Percentiles rank a stretch among this genome's conserved stretches.
Evolutionary conservation across 2,888 invertebrate genomes (phyloP).

Genomic region (Peribatodes rhomboidaria): DNA sequence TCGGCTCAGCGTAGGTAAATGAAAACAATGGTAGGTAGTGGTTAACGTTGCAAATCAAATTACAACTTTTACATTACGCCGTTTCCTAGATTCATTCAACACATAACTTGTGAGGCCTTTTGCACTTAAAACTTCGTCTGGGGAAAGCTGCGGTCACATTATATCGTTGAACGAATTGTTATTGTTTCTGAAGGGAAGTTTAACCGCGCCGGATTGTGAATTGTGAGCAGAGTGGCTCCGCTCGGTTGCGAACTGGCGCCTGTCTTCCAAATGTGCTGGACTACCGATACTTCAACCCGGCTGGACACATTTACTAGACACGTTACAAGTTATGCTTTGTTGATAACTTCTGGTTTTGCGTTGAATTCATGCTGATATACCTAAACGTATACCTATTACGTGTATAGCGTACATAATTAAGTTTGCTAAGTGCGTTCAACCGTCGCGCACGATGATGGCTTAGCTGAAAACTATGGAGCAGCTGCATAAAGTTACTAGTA

Average conservation of each 20-base stretch:
- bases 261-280: slow-evolving; percentile 41
- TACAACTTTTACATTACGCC: slow-evolving; percentile 77
- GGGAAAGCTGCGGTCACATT: slow-evolving; percentile 71
- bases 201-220: slow-evolving; percentile 64
- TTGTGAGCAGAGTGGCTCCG: slow-evolving; percentile 62
- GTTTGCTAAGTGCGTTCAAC: no score
- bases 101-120: slow-evolving; percentile 77
- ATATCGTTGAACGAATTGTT: slow-evolving; percentile 75
- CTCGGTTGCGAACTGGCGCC: slow-evolving; percentile 58
- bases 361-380: not conserved
- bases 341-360: slow-evolving; percentile 4
- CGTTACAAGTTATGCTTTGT: slow-evolving; percentile 4
- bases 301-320: not conserved
- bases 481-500: no score
- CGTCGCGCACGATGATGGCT: no score
- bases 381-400: not conserved
- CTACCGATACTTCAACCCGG: slow-evolving; percentile 15
- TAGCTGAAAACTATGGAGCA: no score
- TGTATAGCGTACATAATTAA: no score
- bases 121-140: slow-evolving; percentile 75
- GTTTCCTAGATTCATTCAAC: slow-evolving; percentile 74
- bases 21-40: slow-evolving; percentile 68
- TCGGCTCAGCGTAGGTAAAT: slow-evolving; percentile 57
- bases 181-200: slow-evolving; percentile 77
- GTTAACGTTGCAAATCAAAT: slow-evolving; percentile 75